Conservation (phyloP, 1,140 invertebrate species). For the Habropoda laboriosa region DNA sequence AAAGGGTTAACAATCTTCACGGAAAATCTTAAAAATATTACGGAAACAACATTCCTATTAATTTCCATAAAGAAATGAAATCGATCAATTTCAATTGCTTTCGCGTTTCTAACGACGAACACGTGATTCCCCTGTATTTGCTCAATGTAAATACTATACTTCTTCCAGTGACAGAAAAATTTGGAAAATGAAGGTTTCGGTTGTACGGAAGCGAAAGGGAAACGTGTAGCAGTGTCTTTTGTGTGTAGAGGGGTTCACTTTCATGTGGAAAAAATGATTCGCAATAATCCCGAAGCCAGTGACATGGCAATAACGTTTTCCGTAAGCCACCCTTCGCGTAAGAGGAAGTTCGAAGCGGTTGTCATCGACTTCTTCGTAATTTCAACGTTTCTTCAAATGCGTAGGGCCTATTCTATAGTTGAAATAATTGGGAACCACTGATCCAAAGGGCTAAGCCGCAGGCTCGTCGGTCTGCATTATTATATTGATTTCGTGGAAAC, state of each 20-base stretch:
- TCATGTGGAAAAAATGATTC: conserved; percentile 77
- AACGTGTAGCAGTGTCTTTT: background rate
- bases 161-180: too few species aligned
- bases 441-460: conserved; percentile 57
- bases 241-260: conserved; percentile 65
- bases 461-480: conserved; percentile 63
- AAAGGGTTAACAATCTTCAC: too few species aligned
- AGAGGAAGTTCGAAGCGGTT: conserved; percentile 49
- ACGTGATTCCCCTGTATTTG: too few species aligned
- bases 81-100: too few species aligned
- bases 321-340: conserved; percentile 68
- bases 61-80: too few species aligned
- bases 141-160: too few species aligned
- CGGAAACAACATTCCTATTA: too few species aligned
- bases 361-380: conserved; percentile 41
- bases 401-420: background rate
- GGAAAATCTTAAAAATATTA: too few species aligned
- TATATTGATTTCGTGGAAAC: conserved; percentile 76
- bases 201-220: background rate
- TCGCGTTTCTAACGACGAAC: too few species aligned
- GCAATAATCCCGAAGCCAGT: conserved; percentile 76
- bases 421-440: conserved; percentile 58
- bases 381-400: background rate
- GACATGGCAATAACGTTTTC: conserved; percentile 74
- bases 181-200: background rate